Evolutionary conservation across 2,797 vertebrate species (phyloP).

Genomic region (Neoniphon sammara): DNA sequence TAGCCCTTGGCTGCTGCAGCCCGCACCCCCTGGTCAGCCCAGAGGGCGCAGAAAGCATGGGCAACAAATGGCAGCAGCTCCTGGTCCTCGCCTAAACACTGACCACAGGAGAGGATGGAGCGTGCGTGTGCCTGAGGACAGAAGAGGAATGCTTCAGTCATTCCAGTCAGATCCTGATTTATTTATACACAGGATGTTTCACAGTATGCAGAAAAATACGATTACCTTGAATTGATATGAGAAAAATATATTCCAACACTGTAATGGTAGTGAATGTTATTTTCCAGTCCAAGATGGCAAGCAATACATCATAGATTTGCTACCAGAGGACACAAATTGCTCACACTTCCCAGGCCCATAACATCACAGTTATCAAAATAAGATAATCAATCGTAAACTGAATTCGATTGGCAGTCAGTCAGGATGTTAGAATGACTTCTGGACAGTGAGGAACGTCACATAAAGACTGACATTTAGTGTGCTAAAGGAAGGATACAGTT

Average conservation of each 20-base stretch:
- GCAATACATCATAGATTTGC: too few relatives aligned
- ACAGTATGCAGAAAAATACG: too few relatives aligned
- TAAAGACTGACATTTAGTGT: constrained; percentile 71
- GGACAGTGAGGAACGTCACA: background rate
- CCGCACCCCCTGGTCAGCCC: constrained; percentile 81
- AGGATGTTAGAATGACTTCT: background rate
- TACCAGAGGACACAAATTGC: too few relatives aligned
- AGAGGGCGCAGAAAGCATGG: constrained; percentile 80
- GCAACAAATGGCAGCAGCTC: constrained; percentile 82
- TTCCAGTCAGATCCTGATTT: background rate
- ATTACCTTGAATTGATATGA: too few relatives aligned
- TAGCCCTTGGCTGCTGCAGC: constrained; percentile 76
- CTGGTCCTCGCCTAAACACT: constrained; percentile 81
- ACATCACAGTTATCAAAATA: too few relatives aligned
- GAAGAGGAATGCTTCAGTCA: background rate
- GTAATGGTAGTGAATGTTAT: too few relatives aligned
- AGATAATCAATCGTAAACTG: too few relatives aligned
- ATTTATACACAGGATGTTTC: background rate
- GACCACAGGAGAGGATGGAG: constrained; percentile 80
- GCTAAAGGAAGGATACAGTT: constrained; percentile 22
- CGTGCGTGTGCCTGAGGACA: constrained; percentile 76
- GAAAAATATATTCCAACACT: too few relatives aligned
- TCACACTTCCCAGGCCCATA: too few relatives aligned
- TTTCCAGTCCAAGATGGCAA: too few relatives aligned
- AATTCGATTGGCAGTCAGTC: too few relatives aligned